Evolutionary conservation across 2,113 vertebrate genomes (phyloP).

Genomic region (Azemiops feae): DNA sequence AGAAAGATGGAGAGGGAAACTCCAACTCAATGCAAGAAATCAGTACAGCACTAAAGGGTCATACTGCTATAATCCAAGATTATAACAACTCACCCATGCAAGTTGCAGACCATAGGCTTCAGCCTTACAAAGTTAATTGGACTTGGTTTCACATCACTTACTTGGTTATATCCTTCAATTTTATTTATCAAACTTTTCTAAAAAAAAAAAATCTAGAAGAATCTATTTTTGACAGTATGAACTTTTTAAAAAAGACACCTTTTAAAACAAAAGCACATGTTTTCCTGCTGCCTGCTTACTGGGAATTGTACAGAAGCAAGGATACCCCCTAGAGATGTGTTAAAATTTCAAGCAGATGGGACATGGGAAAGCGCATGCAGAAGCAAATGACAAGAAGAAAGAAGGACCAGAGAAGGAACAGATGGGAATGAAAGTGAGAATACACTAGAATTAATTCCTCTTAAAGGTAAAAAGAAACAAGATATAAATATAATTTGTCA

Average conservation of each 20-base stretch:
- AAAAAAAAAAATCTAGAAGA: constrained; percentile 1
- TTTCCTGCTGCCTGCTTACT: constrained; percentile 4
- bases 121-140: background rate
- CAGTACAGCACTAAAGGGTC: background rate
- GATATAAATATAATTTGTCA: constrained; percentile 50
- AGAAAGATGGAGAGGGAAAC: background rate
- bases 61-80: background rate
- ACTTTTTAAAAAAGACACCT: background rate
- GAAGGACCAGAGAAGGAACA: constrained; percentile 53
- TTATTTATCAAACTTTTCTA: constrained; percentile 23
- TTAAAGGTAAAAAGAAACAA: constrained; percentile 55
- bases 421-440: constrained; percentile 52
- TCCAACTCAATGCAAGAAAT: background rate
- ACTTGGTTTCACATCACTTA: background rate
- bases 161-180: constrained; percentile 16
- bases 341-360: constrained; percentile 57
- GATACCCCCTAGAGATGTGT: constrained; percentile 52
- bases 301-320: constrained; percentile 54
- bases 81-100: background rate
- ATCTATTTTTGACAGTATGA: background rate
- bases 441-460: constrained; percentile 46
- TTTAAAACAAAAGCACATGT: background rate
- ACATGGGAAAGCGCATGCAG: constrained; percentile 46
- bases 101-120: background rate
- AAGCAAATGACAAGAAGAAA: constrained; percentile 57